Evolutionary conservation across 1,140 invertebrate species (phyloP).

Genomic region (Physella acuta): DNA sequence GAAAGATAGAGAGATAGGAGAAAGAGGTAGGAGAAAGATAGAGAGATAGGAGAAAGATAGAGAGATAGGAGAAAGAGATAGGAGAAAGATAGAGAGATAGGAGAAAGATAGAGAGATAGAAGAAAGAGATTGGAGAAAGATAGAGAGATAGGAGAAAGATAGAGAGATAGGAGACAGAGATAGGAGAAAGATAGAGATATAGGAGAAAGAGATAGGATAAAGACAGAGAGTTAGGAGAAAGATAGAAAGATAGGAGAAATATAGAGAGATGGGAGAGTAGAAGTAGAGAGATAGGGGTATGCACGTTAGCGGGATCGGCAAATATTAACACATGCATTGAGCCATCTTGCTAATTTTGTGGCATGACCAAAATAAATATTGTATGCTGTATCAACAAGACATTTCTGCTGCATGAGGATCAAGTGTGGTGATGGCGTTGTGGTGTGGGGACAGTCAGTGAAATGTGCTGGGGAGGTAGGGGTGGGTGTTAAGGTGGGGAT

Average conservation of each 20-base stretch:
- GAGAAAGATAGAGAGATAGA: conserved; percentile 1
- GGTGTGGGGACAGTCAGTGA: no score
- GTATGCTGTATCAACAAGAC: no score
- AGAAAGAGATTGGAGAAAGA: not conserved
- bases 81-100: no score
- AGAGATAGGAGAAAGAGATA: conserved; percentile 5
- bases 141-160: conserved; percentile 9
- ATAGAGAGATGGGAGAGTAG: conserved; percentile 1
- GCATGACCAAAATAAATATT: no score
- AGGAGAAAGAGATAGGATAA: not conserved
- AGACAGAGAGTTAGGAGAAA: not conserved
- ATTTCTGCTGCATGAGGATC: no score
- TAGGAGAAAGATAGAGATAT: not conserved
- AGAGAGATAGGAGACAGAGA: conserved; percentile 6
- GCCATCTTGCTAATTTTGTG: no score
- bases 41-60: conserved; percentile 9
- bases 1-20: not conserved
- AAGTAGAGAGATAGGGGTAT: not conserved
- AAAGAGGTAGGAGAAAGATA: not conserved
- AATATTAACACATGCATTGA: no score
- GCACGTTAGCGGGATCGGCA: no score
- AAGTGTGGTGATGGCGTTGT: no score
- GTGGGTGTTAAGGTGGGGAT: no score
- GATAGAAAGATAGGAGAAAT: not conserved
- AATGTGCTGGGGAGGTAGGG: no score